Evolutionary conservation across 2,888 invertebrate genomes (phyloP), one percentile per base, ranked within the genome.

Genomic region (Aethes cnicana): DNA sequence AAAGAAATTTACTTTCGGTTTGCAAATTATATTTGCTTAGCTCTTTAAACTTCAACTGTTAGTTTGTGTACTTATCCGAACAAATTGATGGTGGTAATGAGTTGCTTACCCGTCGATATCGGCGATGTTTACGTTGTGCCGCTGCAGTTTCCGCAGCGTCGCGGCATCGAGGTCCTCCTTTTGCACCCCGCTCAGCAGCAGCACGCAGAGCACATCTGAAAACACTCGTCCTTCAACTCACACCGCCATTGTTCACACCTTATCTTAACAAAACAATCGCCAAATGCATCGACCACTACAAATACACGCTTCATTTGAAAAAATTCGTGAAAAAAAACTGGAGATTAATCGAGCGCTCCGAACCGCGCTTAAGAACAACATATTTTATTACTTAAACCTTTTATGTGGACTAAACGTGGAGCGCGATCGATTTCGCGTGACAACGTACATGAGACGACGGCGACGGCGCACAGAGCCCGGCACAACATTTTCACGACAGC

Each of bases 401-500:
- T 85, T 86, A 81, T 80, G 62, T 77, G 77, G 64, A 70, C 72
- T 74, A 75, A 72, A 64, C 72, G 76, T 56, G 68, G 70, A 62
- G 74, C 77, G 65, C 66, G 68, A 55, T 66, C 68, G 61, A 65
- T 58, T 66, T 68, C 69, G 63, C 72, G 68, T 67, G 71, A 63
- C 63, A 84, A 88, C 88, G 81, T 87, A 89, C 88, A 89, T 86
- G 83, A 73, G 70, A 86, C 57, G 65, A 72, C 79, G 71, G 71
- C 65, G 47, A 72, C 72, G 57, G 79, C 68, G 61, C 83, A 64
- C 61, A 87, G 59, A 53, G 68, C 70, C 56, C 81, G 82, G 61
- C 82, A 81, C 79, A 77, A 81, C 84, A 87, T 86, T 64, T 57
- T 65, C 42, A 12, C 42, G 42, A 32, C 16, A 28, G 59, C 44